Base-by-base conservation (phyloP, 2,113 vertebrate species). In the Protomyctophum bolini region DNA sequence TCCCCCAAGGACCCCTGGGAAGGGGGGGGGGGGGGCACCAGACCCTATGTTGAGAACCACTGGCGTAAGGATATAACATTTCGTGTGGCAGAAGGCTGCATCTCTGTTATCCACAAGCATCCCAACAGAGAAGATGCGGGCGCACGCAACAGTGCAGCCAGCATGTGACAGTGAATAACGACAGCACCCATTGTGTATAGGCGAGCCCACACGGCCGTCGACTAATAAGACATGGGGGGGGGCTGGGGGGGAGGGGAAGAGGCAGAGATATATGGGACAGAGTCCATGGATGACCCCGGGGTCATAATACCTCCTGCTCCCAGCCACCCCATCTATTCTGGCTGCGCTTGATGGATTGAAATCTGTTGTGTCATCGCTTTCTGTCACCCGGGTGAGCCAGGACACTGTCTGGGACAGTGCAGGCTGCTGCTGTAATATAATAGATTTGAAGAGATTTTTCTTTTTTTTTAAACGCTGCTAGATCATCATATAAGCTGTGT, bases 111-210 rank as follows among this genome's bases (percentile, higher is more conserved):
- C 72, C 21, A 21, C 21, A 21, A 21, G 21, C 21, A 21, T 21
- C 21, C 21, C 21, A 2, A 21, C 21, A 2, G 21, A 21, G 21
- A 2, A 21, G 8, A 63, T 63, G 47, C 66, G 46, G 76, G 33
- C 33, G 33, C 5, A 41, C 1, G 1, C 1, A 0, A 41, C 33
- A 70, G 46, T 58, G 68, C 29, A 6, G 59, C 54, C 54, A 6
- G 59, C 54, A 54, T 77, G 66, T 81, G 88, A 86, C 87, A 89
- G 77, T 88, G 87, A 90, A 7, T 83, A 83, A 92, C 45, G 80
- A 84, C 29, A 52, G 66, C 21, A 63, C 33, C 72, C 15, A 6
- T 6, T 41, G 58, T 7, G 46, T 66, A 55, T 51, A 68, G 83
- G 79, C 77, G 83, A 82, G 70, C 71, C 75, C 65, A 82, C 73